Percentiles rank a stretch among this genome's conserved stretches.
Evolutionary conservation across 2,797 vertebrate genomes (phyloP).

Genomic region (Urosaurus nigricauda): DNA sequence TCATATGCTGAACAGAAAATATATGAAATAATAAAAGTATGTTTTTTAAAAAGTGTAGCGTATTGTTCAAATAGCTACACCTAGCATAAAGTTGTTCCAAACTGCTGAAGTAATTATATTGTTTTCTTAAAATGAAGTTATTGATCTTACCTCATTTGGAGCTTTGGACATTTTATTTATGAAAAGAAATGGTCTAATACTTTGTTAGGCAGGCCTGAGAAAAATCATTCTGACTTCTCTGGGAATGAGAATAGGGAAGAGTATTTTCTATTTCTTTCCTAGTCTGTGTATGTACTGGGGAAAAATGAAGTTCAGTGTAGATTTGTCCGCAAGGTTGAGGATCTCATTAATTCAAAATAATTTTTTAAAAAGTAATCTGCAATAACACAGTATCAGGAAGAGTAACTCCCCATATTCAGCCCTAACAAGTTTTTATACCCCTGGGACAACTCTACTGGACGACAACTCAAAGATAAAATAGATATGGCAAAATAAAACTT

Average conservation of each 20-base stretch:
- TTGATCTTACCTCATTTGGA: neutral
- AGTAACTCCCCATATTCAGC: too few relatives aligned
- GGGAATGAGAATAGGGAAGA: neutral
- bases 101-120: constrained; percentile 39
- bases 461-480: too few relatives aligned
- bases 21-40: constrained; percentile 43
- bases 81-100: constrained; percentile 59
- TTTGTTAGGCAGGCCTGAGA: neutral
- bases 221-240: neutral
- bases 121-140: constrained; percentile 14
- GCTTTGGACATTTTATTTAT: constrained; percentile 5
- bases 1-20: constrained; percentile 53
- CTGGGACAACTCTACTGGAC: too few relatives aligned
- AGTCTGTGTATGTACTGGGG: neutral
- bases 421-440: too few relatives aligned
- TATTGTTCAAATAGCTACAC: constrained; percentile 59
- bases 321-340: neutral
- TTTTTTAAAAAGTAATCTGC: neutral
- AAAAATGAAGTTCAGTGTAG: neutral
- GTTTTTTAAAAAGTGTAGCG: constrained; percentile 7
- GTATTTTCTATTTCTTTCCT: neutral
- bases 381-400: neutral
- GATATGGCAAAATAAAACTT: too few relatives aligned
- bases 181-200: neutral
- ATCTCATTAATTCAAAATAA: neutral